Percentiles rank a stretch among this genome's conserved stretches.
Evolutionary conservation across 2,888 invertebrate species (phyloP).

Genomic region (Scaptomyza caliginosa): DNA sequence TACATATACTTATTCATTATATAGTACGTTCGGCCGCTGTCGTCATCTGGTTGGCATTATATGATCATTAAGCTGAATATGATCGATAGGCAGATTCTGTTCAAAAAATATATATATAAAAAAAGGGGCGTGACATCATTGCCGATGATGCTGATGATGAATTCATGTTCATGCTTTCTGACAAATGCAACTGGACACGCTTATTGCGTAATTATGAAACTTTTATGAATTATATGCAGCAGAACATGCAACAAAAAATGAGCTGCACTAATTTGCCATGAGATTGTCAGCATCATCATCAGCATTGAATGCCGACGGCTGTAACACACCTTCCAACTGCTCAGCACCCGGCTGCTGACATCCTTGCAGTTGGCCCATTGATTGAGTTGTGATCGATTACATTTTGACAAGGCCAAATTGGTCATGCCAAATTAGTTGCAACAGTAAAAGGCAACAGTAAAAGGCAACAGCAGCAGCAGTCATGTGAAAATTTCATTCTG

Average conservation of each 20-base stretch:
- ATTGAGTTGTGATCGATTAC: slow-evolving; percentile 83
- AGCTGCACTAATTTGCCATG: slow-evolving; percentile 81
- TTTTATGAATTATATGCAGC: slow-evolving; percentile 69
- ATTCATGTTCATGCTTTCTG: slow-evolving; percentile 50
- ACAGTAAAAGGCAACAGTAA: background rate
- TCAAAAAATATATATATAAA: too few relatives aligned
- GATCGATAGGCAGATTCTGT: slow-evolving; percentile 61
- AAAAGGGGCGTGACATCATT: slow-evolving; percentile 60
- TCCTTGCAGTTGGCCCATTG: slow-evolving; percentile 43
- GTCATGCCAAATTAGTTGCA: slow-evolving; percentile 61
- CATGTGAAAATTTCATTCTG: slow-evolving; percentile 45
- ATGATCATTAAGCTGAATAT: slow-evolving; percentile 72
- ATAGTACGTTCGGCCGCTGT: slow-evolving; percentile 10
- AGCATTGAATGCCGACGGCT: slow-evolving; percentile 33
- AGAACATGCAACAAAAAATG: slow-evolving; percentile 43
- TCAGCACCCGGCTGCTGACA: slow-evolving; percentile 50
- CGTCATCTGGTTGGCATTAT: slow-evolving; percentile 51
- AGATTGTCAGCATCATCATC: slow-evolving; percentile 64
- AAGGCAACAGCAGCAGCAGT: slow-evolving; percentile 11
- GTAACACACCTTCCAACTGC: slow-evolving; percentile 3
- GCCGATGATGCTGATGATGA: slow-evolving; percentile 66
- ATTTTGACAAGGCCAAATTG: slow-evolving; percentile 80
- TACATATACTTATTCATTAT: background rate
- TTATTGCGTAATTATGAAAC: slow-evolving; percentile 76
- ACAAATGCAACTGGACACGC: slow-evolving; percentile 74